Evolutionary conservation across 2,113 vertebrate genomes (phyloP).

Genomic region (Argyrosomus japonicus): DNA sequence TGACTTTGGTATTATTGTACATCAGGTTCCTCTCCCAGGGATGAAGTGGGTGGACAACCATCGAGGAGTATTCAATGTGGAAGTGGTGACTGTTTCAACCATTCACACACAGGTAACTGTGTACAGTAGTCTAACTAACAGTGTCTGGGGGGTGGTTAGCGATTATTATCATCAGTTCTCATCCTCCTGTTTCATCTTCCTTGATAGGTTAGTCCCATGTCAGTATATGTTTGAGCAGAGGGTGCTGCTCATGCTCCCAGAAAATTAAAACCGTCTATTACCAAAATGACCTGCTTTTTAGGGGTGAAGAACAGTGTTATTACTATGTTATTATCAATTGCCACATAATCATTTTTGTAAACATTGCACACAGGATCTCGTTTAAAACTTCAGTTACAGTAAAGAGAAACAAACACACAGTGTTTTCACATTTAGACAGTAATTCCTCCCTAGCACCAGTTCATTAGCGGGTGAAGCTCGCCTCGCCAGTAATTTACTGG

Average conservation of each 20-base stretch:
- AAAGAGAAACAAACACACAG: slow-evolving; percentile 5
- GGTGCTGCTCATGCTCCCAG: not conserved
- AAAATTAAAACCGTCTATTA: not conserved
- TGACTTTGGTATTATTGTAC: slow-evolving; percentile 1
- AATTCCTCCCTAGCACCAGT: slow-evolving; percentile 36
- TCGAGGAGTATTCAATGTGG: slow-evolving; percentile 97
- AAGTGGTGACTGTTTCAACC: slow-evolving; percentile 93
- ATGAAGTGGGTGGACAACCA: slow-evolving; percentile 99
- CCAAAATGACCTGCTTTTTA: not conserved
- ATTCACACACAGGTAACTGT: slow-evolving; percentile 93
- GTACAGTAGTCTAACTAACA: not conserved
- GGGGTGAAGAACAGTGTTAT: not conserved
- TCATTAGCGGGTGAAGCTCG: slow-evolving; percentile 41
- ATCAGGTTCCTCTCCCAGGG: slow-evolving; percentile 95
- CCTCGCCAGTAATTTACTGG: slow-evolving; percentile 61
- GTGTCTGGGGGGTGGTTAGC: not conserved
- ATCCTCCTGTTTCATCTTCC: not conserved
- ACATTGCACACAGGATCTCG: not conserved
- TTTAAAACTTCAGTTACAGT: not conserved
- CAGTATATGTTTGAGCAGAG: not conserved
- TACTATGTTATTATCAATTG: not conserved
- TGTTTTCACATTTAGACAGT: slow-evolving; percentile 22
- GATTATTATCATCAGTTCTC: not conserved
- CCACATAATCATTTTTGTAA: not conserved
- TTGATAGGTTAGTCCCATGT: not conserved